Conservation (phyloP, 2,888 invertebrate genomes). For the Ochropleura leucogaster region DNA sequence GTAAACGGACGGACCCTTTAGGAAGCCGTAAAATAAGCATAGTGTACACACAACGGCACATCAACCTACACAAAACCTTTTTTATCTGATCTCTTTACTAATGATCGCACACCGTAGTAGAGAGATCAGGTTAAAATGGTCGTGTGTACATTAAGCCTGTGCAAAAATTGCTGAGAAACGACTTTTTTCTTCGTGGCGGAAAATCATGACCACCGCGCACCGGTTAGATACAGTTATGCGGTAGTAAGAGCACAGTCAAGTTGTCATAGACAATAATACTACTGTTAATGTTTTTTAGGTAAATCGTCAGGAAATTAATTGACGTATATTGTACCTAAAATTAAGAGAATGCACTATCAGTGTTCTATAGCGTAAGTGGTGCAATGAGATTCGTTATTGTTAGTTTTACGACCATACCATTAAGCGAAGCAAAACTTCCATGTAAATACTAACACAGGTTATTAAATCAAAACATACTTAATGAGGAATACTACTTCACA, state of each 20-base stretch:
- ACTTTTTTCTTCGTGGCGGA: too few species aligned
- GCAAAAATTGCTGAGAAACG: too few species aligned
- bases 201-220: too few species aligned
- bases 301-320: slow-evolving; percentile 17
- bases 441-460: neutral
- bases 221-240: neutral
- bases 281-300: slow-evolving; percentile 1
- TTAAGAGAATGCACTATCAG: slow-evolving; percentile 8
- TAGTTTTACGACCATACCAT: slow-evolving; percentile 19
- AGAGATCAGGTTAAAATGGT: too few species aligned
- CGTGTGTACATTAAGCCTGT: too few species aligned
- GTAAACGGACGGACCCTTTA: too few species aligned
- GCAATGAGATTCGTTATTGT: slow-evolving; percentile 23
- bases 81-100: too few species aligned
- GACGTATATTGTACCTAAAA: slow-evolving; percentile 25
- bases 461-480: neutral
- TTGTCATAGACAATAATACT: neutral
- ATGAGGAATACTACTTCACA: neutral
- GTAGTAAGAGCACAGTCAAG: neutral
- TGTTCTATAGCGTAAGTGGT: neutral
- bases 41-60: too few species aligned
- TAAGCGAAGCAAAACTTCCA: slow-evolving; percentile 6
- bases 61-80: too few species aligned
- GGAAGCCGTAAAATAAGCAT: too few species aligned
- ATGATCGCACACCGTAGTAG: too few species aligned